Evolutionary conservation across 2,113 vertebrate genomes (phyloP).

Genomic region (Archocentrus centrarchus): DNA sequence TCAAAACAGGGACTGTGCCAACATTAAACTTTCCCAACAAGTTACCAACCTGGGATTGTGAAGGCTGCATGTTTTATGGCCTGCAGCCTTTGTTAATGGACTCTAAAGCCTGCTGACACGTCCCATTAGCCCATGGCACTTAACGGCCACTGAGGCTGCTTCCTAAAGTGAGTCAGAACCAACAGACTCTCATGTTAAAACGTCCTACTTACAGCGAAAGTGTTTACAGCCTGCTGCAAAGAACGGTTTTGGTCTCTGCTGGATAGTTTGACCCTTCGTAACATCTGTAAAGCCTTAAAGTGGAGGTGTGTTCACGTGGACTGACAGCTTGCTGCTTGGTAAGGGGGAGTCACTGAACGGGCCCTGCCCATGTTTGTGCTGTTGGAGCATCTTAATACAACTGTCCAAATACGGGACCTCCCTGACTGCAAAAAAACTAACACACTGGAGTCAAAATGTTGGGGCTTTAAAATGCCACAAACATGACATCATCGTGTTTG

Average conservation of each 20-base stretch:
- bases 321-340: not conserved
- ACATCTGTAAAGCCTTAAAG: no score
- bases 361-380: not conserved
- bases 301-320: rapidly evolving
- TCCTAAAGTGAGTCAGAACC: not conserved
- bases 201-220: not conserved
- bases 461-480: not conserved
- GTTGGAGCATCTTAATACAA: no score
- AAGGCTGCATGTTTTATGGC: not conserved
- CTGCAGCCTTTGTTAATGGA: rapidly evolving
- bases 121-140: not conserved
- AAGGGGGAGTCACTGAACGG: not conserved
- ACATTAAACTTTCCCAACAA: not conserved
- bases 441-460: not conserved
- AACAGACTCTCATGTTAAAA: not conserved
- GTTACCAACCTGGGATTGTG: rapidly evolving
- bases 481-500: not conserved
- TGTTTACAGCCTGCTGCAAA: not conserved
- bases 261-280: no score
- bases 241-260: no score
- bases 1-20: no score
- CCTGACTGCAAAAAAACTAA: not conserved
- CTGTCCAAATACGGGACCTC: no score
- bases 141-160: not conserved
- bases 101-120: not conserved